phyloP scores from a whole-genome alignment of 2,888 invertebrate species.

The Chymomyza procnemis region DNA sequence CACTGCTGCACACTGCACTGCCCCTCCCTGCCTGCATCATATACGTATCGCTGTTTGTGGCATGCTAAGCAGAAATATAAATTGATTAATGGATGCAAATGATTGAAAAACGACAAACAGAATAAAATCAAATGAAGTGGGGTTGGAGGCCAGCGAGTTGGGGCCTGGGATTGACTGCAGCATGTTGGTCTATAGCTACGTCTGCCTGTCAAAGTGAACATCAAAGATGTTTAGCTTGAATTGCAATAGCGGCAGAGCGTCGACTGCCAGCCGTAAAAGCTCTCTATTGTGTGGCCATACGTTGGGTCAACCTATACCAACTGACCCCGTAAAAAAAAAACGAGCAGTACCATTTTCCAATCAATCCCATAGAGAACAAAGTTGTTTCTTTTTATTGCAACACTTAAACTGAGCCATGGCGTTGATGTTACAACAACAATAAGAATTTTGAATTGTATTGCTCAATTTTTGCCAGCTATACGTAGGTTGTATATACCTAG shows the following conservation, averaged over 20 bases:
- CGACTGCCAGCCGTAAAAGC: slow-evolving; percentile 14
- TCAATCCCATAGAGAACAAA: slow-evolving; percentile 61
- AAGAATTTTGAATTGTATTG: slow-evolving; percentile 2
- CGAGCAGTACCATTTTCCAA: slow-evolving; percentile 57
- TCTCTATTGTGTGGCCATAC: not conserved
- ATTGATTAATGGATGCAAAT: slow-evolving; percentile 78
- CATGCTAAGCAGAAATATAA: slow-evolving; percentile 49
- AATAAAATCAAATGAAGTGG: slow-evolving; percentile 38
- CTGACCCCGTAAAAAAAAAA: slow-evolving; percentile 55
- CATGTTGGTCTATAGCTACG: not conserved
- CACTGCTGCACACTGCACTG: not conserved
- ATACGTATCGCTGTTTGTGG: not conserved
- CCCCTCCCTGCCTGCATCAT: not conserved
- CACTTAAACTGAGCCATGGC: slow-evolving; percentile 58
- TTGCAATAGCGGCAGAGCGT: slow-evolving; percentile 3
- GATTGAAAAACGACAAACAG: slow-evolving; percentile 71
- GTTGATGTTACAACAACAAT: slow-evolving; percentile 25
- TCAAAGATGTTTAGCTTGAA: slow-evolving; percentile 52
- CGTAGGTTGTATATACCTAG: slow-evolving; percentile 1
- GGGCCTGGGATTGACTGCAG: not conserved
- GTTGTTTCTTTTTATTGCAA: slow-evolving; percentile 60
- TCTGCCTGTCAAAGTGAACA: slow-evolving; percentile 43
- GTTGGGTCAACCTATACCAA: slow-evolving; percentile 16
- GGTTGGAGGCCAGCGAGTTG: too few relatives aligned
- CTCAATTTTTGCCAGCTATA: slow-evolving; percentile 24